Evolutionary conservation across 2,113 vertebrate species (phyloP).

Genomic region (Speoplatyrhinus poulsoni): DNA sequence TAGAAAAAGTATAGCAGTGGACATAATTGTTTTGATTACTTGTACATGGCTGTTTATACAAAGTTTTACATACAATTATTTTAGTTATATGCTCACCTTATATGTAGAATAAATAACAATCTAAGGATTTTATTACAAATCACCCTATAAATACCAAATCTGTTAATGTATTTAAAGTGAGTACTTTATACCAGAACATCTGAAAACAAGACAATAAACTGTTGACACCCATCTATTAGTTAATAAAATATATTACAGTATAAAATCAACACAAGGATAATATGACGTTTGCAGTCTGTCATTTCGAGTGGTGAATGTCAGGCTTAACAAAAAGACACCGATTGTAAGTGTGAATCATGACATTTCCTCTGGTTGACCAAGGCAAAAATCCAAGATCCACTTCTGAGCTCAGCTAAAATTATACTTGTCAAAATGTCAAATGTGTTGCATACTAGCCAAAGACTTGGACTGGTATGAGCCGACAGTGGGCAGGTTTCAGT

Average conservation of each 20-base stretch:
- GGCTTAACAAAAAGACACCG: not conserved
- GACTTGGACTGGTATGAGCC: conserved; percentile 4
- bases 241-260: conserved; percentile 3
- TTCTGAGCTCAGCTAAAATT: not conserved
- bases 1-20: conserved; percentile 37
- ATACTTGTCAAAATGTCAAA: no score
- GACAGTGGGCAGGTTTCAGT: not conserved
- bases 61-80: not conserved
- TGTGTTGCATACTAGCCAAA: conserved; percentile 14
- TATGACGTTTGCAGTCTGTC: not conserved
- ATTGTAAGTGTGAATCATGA: not conserved
- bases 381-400: conserved; percentile 4
- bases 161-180: not conserved
- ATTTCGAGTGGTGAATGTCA: not conserved
- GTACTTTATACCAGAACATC: conserved; percentile 8
- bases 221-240: not conserved
- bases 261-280: conserved; percentile 11
- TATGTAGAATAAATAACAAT: not conserved
- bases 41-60: not conserved
- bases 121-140: not conserved
- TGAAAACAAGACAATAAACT: conserved; percentile 7
- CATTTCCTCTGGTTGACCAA: not conserved
- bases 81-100: not conserved
- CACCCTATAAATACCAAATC: not conserved
- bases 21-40: not conserved